phyloP scores from a whole-genome alignment of 1,140 invertebrate species.

The Zaprionus capensis region DNA sequence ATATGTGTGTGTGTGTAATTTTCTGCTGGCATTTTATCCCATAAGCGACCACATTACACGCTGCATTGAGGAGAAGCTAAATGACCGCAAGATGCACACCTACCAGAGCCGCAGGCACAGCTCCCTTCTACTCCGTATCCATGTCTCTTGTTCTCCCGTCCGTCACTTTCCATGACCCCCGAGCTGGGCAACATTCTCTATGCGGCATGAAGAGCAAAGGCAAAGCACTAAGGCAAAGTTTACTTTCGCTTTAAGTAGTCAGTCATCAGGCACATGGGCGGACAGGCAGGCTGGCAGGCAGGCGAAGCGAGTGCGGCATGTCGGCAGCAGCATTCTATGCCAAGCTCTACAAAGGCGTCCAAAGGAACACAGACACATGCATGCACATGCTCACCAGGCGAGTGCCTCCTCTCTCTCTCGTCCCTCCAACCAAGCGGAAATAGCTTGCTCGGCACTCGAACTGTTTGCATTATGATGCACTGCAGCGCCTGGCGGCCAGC shows the following conservation, averaged over 20 bases:
- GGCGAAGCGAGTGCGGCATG: constrained; percentile 17
- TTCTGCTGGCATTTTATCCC: constrained; percentile 53
- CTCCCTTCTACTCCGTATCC: neutral
- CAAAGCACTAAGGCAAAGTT: constrained; percentile 69
- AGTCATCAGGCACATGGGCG: constrained; percentile 33
- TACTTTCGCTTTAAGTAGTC: constrained; percentile 80
- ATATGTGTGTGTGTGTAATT: neutral
- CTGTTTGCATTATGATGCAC: constrained; percentile 79
- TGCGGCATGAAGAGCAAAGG: constrained; percentile 50
- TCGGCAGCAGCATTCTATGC: constrained; percentile 54
- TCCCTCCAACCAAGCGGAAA: constrained; percentile 49
- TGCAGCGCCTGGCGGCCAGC: constrained; percentile 35
- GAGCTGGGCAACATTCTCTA: constrained; percentile 44
- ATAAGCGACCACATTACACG: constrained; percentile 80
- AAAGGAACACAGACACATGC: constrained; percentile 56
- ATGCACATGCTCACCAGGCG: constrained; percentile 25
- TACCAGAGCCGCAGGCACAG: constrained; percentile 38
- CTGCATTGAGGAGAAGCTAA: constrained; percentile 79
- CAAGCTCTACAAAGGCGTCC: constrained; percentile 62
- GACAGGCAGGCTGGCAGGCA: constrained; percentile 7
- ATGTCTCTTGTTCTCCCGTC: neutral
- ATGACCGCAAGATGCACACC: constrained; percentile 78
- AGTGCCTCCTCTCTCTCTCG: constrained; percentile 40
- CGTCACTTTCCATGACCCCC: neutral
- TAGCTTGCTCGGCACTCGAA: constrained; percentile 69